Conservation (phyloP, 2,888 invertebrate species). For the Aspidiotus rigidus region DNA sequence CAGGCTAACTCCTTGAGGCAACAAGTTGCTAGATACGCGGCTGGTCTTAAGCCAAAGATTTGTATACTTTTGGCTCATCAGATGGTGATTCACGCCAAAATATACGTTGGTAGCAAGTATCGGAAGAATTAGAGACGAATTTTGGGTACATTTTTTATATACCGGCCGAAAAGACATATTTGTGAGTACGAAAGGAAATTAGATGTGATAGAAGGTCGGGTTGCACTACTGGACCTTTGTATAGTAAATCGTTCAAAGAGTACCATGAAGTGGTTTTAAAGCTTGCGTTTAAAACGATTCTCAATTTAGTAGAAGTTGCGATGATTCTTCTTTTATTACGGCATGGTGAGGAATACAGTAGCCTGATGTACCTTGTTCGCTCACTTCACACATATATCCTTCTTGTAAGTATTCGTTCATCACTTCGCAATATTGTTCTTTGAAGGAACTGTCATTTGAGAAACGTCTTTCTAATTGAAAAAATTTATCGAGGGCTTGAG, state of each 20-base stretch:
- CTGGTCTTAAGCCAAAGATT: not conserved
- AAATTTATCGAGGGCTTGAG: not conserved
- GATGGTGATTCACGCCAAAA: no score
- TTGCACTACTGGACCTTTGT: not conserved
- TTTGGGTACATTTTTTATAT: no score
- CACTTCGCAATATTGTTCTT: no score
- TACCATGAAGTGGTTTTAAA: no score
- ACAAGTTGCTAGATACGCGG: not conserved
- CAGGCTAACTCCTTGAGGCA: not conserved
- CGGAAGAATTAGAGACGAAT: no score
- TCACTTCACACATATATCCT: not conserved
- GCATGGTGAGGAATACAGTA: no score
- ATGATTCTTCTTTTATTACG: no score
- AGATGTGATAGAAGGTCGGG: not conserved
- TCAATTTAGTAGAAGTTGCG: no score
- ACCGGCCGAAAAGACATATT: no score
- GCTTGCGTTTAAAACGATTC: no score
- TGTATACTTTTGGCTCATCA: no score
- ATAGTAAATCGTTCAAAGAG: slow-evolving; percentile 1
- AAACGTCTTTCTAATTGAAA: slow-evolving; percentile 5
- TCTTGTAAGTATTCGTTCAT: not conserved
- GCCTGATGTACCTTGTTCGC: not conserved
- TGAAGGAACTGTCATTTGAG: not conserved
- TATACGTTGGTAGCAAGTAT: no score
- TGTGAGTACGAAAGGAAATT: not conserved